Evolutionary conservation across 64 coral and sea anemone genomes (phyloP).

Genomic region (Exaiptasia diaphana): DNA sequence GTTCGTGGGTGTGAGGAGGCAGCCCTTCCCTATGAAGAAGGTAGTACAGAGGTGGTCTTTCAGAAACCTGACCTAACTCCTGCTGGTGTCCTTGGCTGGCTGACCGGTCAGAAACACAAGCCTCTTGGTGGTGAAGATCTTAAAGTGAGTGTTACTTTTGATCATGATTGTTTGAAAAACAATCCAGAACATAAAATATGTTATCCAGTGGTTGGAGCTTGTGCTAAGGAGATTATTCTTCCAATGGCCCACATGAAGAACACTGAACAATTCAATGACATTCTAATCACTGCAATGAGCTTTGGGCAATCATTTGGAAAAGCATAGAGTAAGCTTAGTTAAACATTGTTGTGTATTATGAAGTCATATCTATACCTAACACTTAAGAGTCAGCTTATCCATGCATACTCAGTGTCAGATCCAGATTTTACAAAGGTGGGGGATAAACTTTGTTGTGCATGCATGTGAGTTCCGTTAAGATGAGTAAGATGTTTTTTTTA

Average conservation of each 20-base stretch:
- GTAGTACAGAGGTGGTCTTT: neutral
- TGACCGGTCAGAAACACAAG: neutral
- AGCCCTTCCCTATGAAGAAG: neutral
- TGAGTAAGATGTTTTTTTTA: too few species aligned
- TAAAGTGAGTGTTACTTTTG: neutral
- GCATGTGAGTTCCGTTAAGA: too few species aligned
- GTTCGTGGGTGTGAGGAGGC: slow-evolving; percentile 30
- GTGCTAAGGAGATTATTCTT: neutral
- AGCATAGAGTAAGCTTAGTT: too few species aligned
- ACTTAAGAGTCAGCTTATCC: too few species aligned
- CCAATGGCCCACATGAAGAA: neutral
- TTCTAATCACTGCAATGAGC: neutral
- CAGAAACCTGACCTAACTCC: neutral
- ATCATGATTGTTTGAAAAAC: neutral
- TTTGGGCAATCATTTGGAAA: neutral
- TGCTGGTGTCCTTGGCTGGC: neutral
- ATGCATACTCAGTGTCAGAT: too few species aligned
- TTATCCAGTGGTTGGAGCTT: neutral
- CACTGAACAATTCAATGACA: neutral
- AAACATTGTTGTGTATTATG: too few species aligned
- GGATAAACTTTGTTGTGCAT: too few species aligned
- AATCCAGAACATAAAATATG: neutral
- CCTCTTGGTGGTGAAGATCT: neutral
- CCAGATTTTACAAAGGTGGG: too few species aligned
- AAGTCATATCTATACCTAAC: too few species aligned